phyloP scores from a whole-genome alignment of 2,113 vertebrate species.

The Pao palembangensis region DNA sequence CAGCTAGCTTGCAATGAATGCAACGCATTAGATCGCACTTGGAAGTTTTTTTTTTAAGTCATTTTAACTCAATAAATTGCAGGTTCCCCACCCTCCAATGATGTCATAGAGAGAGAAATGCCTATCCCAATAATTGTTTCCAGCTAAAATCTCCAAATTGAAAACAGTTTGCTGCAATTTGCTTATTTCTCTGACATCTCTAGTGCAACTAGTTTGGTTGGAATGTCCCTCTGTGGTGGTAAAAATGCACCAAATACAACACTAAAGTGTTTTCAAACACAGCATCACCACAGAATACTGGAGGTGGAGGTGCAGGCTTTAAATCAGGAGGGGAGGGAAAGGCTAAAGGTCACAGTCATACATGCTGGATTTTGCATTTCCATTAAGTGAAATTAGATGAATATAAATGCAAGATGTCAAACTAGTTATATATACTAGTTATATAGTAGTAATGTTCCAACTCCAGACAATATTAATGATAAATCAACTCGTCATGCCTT shows the following conservation, averaged over 20 bases:
- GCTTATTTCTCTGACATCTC: conserved; percentile 15
- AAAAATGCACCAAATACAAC: conserved; percentile 25
- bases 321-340: too few relatives aligned
- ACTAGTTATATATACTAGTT: too few relatives aligned
- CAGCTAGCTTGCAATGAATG: conserved; percentile 2
- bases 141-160: conserved; percentile 28
- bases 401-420: too few relatives aligned
- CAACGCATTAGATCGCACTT: not conserved
- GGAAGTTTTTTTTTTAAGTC: conserved; percentile 22
- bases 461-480: too few relatives aligned
- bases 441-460: too few relatives aligned
- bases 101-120: conserved; percentile 19
- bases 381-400: too few relatives aligned
- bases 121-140: conserved; percentile 13
- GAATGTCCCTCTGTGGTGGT: conserved; percentile 15
- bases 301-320: too few relatives aligned
- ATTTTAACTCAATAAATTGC: conserved; percentile 12
- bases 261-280: not conserved
- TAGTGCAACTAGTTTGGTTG: conserved; percentile 1
- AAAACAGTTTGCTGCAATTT: conserved; percentile 28
- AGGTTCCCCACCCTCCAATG: conserved; percentile 10
- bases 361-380: too few relatives aligned
- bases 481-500: too few relatives aligned
- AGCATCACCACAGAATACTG: too few relatives aligned
- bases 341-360: too few relatives aligned